A percentile compares a stretch with the other conserved stretches of the same genome.
Evolutionary conservation across 2,888 invertebrate species (phyloP).

Genomic region (Herminia tarsipennalis): DNA sequence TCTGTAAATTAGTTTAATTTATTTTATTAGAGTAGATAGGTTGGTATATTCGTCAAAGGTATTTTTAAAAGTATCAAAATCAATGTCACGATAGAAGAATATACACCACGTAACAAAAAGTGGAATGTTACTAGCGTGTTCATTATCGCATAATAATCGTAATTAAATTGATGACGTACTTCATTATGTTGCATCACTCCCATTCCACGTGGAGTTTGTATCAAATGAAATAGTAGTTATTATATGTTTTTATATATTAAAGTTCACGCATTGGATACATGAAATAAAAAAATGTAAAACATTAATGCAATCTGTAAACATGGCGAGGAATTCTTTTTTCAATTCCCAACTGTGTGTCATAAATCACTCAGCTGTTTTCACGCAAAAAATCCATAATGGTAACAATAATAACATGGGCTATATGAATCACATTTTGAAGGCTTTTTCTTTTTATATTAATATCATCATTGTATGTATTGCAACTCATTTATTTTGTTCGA

Average conservation of each 20-base stretch:
- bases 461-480: constrained; percentile 11
- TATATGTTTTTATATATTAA: constrained; percentile 27
- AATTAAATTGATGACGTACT: constrained; percentile 25
- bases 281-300: constrained; percentile 60
- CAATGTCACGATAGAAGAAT: neutral
- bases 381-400: constrained; percentile 65
- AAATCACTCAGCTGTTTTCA: constrained; percentile 79
- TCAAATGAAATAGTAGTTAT: constrained; percentile 28
- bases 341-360: constrained; percentile 74
- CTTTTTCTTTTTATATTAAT: constrained; percentile 20
- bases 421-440: constrained; percentile 30
- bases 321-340: constrained; percentile 66
- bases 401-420: constrained; percentile 42
- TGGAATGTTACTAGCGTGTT: constrained; percentile 6
- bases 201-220: constrained; percentile 28
- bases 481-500: neutral
- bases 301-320: constrained; percentile 72
- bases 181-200: constrained; percentile 8
- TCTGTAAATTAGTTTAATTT: too few species aligned
- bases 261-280: constrained; percentile 29
- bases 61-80: neutral
- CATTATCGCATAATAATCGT: constrained; percentile 16
- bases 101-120: neutral
- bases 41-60: too few species aligned
- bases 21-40: too few species aligned